phyloP scores from a whole-genome alignment of 2,888 invertebrate species.

The Baronia brevicornis region DNA sequence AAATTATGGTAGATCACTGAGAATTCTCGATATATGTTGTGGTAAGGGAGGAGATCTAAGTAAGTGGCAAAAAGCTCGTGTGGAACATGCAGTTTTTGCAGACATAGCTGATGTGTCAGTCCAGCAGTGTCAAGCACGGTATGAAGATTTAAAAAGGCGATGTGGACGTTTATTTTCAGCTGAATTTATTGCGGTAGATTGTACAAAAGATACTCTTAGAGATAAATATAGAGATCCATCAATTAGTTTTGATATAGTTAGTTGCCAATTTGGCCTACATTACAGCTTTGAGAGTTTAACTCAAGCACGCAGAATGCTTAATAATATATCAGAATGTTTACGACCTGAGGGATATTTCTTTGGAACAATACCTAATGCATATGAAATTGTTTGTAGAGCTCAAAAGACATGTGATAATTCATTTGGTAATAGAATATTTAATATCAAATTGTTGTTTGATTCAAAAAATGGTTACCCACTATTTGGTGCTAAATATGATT shows the following conservation, averaged over 20 bases:
- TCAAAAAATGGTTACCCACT: slow-evolving; percentile 80
- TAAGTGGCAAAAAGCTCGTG: slow-evolving; percentile 94
- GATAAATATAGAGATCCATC: slow-evolving; percentile 86
- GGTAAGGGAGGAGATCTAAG: slow-evolving; percentile 98
- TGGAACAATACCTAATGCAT: slow-evolving; percentile 96
- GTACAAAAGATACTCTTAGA: slow-evolving; percentile 87
- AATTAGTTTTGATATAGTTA: slow-evolving; percentile 89
- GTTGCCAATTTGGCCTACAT: slow-evolving; percentile 99
- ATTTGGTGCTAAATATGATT: slow-evolving; percentile 97
- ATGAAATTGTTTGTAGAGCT: slow-evolving; percentile 89
- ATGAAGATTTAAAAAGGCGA: slow-evolving; percentile 78
- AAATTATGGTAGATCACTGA: slow-evolving; percentile 79
- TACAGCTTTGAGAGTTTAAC: slow-evolving; percentile 93
- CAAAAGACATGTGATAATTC: slow-evolving; percentile 71
- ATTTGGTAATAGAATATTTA: slow-evolving; percentile 88
- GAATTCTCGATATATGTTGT: slow-evolving; percentile 95
- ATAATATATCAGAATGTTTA: slow-evolving; percentile 93
- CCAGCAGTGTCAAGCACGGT: slow-evolving; percentile 91
- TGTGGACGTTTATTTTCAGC: slow-evolving; percentile 80
- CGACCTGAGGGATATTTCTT: slow-evolving; percentile 95
- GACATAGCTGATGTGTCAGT: slow-evolving; percentile 96
- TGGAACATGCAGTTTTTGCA: slow-evolving; percentile 89
- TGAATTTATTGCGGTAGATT: slow-evolving; percentile 94
- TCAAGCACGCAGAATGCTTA: slow-evolving; percentile 94
- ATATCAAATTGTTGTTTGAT: slow-evolving; percentile 82